Base-by-base conservation (phyloP, 2,888 invertebrate genomes). In the Capitulum mitella region DNA sequence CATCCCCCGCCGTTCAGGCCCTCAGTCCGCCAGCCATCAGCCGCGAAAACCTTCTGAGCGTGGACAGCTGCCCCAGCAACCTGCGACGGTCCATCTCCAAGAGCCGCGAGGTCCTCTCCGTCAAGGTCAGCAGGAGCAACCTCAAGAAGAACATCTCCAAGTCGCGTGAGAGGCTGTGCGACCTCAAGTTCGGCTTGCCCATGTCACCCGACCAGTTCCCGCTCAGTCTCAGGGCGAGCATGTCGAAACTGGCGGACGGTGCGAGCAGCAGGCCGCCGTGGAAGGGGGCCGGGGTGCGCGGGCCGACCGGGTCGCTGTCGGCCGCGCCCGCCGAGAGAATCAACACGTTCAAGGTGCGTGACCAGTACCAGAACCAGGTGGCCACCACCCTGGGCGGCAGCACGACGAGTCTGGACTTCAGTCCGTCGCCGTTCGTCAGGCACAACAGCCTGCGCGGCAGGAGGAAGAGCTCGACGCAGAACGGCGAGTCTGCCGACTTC, bases 91-190 rank as follows among this genome's bases (percentile, higher is more conserved):
- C 82, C 81, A 82, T 88, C 79, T 88, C 88, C 48, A 88, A 88
- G 81, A 88, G 88, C 0, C 85, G 88, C 6, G 88, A 88, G 81
- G 87, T 87, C 1, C 83, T 88, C 46, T 85, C 87, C 77, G 88
- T 88, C 79, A 85, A 87, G 0, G 87, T 88, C 0, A 86, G 82
- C 46, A 81, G 81, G 79, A 80, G 81, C 77, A 83, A 83, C 79
- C 79, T 84, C 22, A 82, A 83, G 81, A 84, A 83, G 81, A 81
- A 82, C 77, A 80, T 83, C 58, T 81, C 83, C 74, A 82, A 86
- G 84, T 82, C 85, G 83, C 43, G 85, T 84, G 77, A 85, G 83
- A 79, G 86, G 84, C 76, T 85, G 83, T 79, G 85, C 84, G 81
- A 82, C 78, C 81, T 81, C 75, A 80, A 80, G 51, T 80, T 83